Evolutionary conservation across 1,140 invertebrate species (phyloP), one percentile per base, ranked within the genome.

Genomic region (Tenebrio molitor): DNA sequence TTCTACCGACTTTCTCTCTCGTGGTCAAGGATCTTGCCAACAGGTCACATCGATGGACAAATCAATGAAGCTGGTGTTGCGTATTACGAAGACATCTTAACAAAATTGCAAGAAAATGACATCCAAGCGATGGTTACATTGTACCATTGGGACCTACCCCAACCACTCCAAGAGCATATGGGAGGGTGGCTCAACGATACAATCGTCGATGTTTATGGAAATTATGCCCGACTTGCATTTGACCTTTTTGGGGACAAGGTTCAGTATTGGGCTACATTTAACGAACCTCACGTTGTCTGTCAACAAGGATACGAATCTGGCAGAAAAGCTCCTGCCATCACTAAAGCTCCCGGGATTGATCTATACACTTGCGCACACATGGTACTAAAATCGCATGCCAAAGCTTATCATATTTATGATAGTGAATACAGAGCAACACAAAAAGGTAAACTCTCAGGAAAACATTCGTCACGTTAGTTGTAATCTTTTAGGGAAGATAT

Each of bases 1-100:
- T 83, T 82, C 67, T 87, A 87, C 67, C 81, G 89, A 16, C 85
- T 90, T 77, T 91, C 89, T 0, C 81, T 91, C 67, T 87, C 88
- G 6, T 91, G 89, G 89, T 70, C 86, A 2, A 76, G 88, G 46
- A 74, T 82, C 42, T 71, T 82, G 46, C 81, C 81, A 34, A 73
- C 63, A 4, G 76, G 76, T 1, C 58, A 16, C 15, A 15, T 25
- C 10, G 84, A 88, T 8, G 62, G 50, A 21, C 5, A 65, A n/a
- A 70, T 76, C 19, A 76, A 72, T 63, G 16, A 64, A 29, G 41
- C 39, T 0, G 75, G 75, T n/a, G 33, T 76, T 6, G 21, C 72
- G 8, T 91, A 91, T 77, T 92, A 92, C 79, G 87, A 89, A 36
- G 78, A 83, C 17, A 65, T 89, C 0, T 84, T 88, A 15, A 69